Conservation (phyloP, 2,888 invertebrate species). For the Orchesella flavescens region DNA sequence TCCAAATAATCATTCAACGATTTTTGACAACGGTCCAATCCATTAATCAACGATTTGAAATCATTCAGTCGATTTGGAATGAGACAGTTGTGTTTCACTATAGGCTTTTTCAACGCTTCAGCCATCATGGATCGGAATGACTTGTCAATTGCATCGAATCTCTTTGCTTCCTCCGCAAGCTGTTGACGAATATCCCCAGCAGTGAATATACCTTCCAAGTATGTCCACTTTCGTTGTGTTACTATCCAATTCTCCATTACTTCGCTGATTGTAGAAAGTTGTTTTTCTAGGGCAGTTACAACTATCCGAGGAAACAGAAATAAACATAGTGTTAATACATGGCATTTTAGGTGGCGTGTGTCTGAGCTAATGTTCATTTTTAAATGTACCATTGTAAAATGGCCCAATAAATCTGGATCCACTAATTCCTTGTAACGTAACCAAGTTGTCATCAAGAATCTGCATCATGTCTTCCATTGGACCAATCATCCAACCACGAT, state of each 20-base stretch:
- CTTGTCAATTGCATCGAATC: constrained; percentile 91
- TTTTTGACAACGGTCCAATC: constrained; percentile 92
- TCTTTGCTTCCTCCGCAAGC: constrained; percentile 90
- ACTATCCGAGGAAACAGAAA: constrained; percentile 76
- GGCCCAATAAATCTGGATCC: constrained; percentile 93
- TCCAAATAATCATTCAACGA: constrained; percentile 92
- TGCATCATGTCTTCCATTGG: constrained; percentile 88
- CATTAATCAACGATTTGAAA: constrained; percentile 82
- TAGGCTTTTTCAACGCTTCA: constrained; percentile 86
- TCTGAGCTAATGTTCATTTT: background rate
- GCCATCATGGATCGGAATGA: constrained; percentile 79
- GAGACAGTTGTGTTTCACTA: constrained; percentile 86
- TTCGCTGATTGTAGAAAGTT: constrained; percentile 85
- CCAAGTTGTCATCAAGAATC: constrained; percentile 88
- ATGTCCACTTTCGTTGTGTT: constrained; percentile 92
- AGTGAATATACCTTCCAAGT: constrained; percentile 92
- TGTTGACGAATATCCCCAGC: constrained; percentile 91
- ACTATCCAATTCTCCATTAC: constrained; percentile 91
- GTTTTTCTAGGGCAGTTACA: constrained; percentile 90
- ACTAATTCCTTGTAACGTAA: constrained; percentile 93
- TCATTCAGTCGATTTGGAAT: constrained; percentile 84
- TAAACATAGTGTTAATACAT: too few relatives aligned
- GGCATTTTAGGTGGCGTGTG: too few relatives aligned
- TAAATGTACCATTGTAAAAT: constrained; percentile 75
- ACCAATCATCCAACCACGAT: constrained; percentile 87